Evolutionary conservation across 2,113 vertebrate species (phyloP), one percentile per base, ranked within the genome.

Genomic region (Chlamydotis undulata): DNA sequence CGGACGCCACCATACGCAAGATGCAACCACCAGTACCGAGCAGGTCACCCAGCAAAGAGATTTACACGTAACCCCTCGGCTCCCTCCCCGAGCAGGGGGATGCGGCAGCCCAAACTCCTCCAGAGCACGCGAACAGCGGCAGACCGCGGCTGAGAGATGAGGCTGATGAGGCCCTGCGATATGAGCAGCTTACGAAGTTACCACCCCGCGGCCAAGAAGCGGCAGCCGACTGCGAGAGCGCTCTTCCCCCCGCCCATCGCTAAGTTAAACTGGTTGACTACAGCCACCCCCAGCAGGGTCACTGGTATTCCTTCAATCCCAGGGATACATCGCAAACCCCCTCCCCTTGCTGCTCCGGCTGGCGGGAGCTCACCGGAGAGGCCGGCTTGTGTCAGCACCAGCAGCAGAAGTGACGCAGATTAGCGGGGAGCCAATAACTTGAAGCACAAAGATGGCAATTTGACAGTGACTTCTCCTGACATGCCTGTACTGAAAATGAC

Each of bases 381-480:
- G 28, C 65, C 3, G 21, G 10, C 15, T 2, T 22, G 35, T 59
- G 71, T 47, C 5, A 13, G 14, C 26, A 4, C 55, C 1, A 17
- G 19, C 53, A 10, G 41, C 90, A 41, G 12, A 41, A 53, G 67
- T 28, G 85, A 90, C 74, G 12, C 2, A 12, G 90, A 28, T 61
- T 59, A 93, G 94, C 3, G 0, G 56, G 63, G 71, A 92, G 93
- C 93, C 75, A 67, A 26, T 77, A 95, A 92, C 87, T 86, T 45
- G 4, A 53, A 91, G 79, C 71, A 56, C 88, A 84, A 45, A 43
- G 83, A 74, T 9, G 53, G 83, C 57, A 68, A 75, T 90, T 71
- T 90, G 94, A 90, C 73, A 84, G 86, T 57, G 92, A 96, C 95
- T 96, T 95, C 33, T 93, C 69, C 86, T 97, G 93, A 92, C 90